These are phyloP conservation scores for Tridacna gigas DNA, from an alignment of 2,888 invertebrate genomes.

Conservation along the genomic window DNA sequence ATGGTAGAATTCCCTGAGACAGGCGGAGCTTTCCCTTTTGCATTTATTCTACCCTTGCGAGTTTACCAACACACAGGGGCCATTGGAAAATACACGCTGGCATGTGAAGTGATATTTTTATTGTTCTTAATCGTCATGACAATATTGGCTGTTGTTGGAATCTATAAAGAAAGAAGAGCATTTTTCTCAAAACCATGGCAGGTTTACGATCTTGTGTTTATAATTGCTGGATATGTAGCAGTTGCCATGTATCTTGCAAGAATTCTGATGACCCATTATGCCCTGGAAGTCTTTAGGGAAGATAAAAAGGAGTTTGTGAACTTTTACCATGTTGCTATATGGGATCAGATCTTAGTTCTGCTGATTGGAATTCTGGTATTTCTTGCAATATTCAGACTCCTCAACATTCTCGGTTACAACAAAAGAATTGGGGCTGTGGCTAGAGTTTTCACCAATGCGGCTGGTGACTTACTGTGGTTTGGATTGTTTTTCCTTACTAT, in stretches of 20 bases:
- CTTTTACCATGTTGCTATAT: slow-evolving; percentile 74
- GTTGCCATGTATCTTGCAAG: slow-evolving; percentile 67
- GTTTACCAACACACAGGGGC: slow-evolving; percentile 68
- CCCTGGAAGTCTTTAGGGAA: slow-evolving; percentile 66
- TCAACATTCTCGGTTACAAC: slow-evolving; percentile 75
- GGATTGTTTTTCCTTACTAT: slow-evolving; percentile 68
- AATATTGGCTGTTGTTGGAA: slow-evolving; percentile 51
- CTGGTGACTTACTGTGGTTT: slow-evolving; percentile 70
- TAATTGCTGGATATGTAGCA: slow-evolving; percentile 58
- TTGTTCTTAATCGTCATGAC: slow-evolving; percentile 63
- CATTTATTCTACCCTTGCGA: slow-evolving; percentile 68
- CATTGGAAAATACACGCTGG: slow-evolving; percentile 65
- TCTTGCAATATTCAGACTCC: slow-evolving; percentile 69
- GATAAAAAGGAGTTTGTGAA: slow-evolving; percentile 74
- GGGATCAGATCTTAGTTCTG: slow-evolving; percentile 70
- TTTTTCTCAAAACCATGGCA: slow-evolving; percentile 72
- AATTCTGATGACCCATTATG: slow-evolving; percentile 55
- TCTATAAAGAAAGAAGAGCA: slow-evolving; percentile 56
- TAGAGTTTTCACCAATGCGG: slow-evolving; percentile 67
- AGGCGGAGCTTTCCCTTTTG: slow-evolving; percentile 73
- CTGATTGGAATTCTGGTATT: slow-evolving; percentile 69
- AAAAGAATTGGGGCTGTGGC: slow-evolving; percentile 68
- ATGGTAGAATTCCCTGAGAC: slow-evolving; percentile 78
- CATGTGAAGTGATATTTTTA: slow-evolving; percentile 67
- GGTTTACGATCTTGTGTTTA: slow-evolving; percentile 64